phyloP scores from a whole-genome alignment of 2,113 vertebrate genomes.

The Amia ocellicauda region DNA sequence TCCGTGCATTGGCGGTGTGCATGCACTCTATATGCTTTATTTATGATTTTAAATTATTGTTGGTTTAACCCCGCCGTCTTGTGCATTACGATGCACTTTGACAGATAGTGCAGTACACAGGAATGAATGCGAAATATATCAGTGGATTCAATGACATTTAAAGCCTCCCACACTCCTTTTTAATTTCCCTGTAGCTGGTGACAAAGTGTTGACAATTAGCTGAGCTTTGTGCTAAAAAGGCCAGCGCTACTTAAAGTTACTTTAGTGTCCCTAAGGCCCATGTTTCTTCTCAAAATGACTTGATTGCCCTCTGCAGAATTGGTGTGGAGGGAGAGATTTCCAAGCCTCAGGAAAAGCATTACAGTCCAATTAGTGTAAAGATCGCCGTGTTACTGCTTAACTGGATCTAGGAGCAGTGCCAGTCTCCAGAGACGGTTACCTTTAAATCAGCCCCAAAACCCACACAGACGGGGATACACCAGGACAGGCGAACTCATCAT shows the following conservation, averaged over 20 bases:
- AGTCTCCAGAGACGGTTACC: neutral
- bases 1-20: too few relatives aligned
- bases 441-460: too few relatives aligned
- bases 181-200: neutral
- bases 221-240: conserved; percentile 2
- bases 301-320: conserved; percentile 2
- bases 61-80: neutral
- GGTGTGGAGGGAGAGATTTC: conserved; percentile 2
- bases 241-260: conserved; percentile 3
- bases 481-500: too few relatives aligned
- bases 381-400: neutral
- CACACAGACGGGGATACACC: too few relatives aligned
- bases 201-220: conserved; percentile 4
- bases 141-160: neutral
- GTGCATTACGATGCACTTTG: neutral
- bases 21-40: too few relatives aligned
- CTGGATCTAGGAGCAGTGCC: neutral
- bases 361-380: conserved; percentile 4
- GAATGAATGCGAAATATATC: neutral
- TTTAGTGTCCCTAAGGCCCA: conserved; percentile 3
- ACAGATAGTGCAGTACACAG: neutral
- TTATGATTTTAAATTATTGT: conserved; percentile 2
- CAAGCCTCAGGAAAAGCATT: neutral
- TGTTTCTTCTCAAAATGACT: conserved; percentile 2
- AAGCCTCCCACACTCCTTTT: neutral